A percentile compares a stretch with the other conserved stretches of the same genome.
Evolutionary conservation across 2,888 invertebrate species (phyloP).

Genomic region (Pheosia gnoma): DNA sequence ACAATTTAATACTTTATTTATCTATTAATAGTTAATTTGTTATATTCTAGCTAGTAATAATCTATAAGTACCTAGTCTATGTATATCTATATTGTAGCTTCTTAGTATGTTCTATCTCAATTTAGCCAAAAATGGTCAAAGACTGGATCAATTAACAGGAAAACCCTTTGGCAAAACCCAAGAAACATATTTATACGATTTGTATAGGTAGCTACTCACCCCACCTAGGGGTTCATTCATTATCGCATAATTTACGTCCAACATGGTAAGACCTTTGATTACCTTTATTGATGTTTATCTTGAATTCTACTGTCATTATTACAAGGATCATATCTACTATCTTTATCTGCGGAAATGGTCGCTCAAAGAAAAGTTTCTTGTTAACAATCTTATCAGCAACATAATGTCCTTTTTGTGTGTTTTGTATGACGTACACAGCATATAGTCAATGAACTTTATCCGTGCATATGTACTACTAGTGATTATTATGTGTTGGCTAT

Average conservation of each 20-base stretch:
- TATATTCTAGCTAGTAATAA: too few relatives aligned
- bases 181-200: too few relatives aligned
- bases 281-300: not conserved
- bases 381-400: conserved; percentile 25
- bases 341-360: conserved; percentile 17
- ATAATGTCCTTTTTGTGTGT: conserved; percentile 12
- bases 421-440: conserved; percentile 10
- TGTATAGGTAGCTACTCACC: too few relatives aligned
- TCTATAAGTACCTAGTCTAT: too few relatives aligned
- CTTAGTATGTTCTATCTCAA: too few relatives aligned
- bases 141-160: too few relatives aligned
- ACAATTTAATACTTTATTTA: conserved; percentile 10
- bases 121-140: too few relatives aligned
- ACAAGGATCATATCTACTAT: not conserved
- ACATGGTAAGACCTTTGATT: not conserved
- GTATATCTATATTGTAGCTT: too few relatives aligned
- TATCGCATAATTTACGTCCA: too few relatives aligned
- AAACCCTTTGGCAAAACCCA: too few relatives aligned
- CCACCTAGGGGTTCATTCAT: too few relatives aligned
- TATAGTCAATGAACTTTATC: conserved; percentile 12
- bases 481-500: conserved; percentile 11
- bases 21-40: too few relatives aligned
- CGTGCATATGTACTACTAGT: conserved; percentile 9
- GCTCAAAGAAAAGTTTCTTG: conserved; percentile 16
- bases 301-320: conserved; percentile 11